Base-by-base conservation (phyloP, 2,888 invertebrate species). In the Omphaloscelis lunosa region DNA sequence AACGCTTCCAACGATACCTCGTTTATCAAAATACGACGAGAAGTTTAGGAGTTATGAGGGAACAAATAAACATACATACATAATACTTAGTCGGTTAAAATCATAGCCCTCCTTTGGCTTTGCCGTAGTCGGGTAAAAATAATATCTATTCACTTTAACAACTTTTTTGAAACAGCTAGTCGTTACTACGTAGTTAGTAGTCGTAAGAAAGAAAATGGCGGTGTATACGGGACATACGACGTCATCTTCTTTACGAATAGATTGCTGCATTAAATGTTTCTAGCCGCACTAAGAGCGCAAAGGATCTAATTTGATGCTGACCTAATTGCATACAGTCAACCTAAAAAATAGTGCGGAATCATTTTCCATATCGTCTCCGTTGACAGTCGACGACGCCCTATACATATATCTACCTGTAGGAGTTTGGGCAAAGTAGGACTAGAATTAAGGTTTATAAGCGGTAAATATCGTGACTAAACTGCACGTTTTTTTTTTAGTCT, bases 271-370 rank as follows among this genome's bases (percentile, higher is more conserved):
- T 15, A 6, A 1, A 69, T 58, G 20, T 59, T 27, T 11, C 8
- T 12, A 34, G 27, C 23, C 4, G 1, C 39, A 29, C 3, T 51
- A 34, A 66, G 34, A 75, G 41, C 27, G 29, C 29, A 79, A 65
- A 34, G 27, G 23, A 23, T 7, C 6, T 20, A 20, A 8, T 23
- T 27, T 12, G 59, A 48, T 61, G 27, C 23, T 66, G 48, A 48
- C 20, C 17, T 59, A 61, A 34, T 53, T 72, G 41, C 27, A 23
- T 53, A 45, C 45, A 59, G 29, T 70, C 58, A 72, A 72, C 45
- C 5, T 77, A 56, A 56, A 72, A 53, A 69, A 45, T 53, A 68
- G 17, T 15, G 70, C 39, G 39, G 39, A 48, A 58, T 77, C 9
- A 68, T 48, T 39, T 20, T 20, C 1, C n/a, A 2, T n/a, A 45